Evolutionary conservation across 2,113 vertebrate species (phyloP).

Genomic region (Toxotes jaculatrix): DNA sequence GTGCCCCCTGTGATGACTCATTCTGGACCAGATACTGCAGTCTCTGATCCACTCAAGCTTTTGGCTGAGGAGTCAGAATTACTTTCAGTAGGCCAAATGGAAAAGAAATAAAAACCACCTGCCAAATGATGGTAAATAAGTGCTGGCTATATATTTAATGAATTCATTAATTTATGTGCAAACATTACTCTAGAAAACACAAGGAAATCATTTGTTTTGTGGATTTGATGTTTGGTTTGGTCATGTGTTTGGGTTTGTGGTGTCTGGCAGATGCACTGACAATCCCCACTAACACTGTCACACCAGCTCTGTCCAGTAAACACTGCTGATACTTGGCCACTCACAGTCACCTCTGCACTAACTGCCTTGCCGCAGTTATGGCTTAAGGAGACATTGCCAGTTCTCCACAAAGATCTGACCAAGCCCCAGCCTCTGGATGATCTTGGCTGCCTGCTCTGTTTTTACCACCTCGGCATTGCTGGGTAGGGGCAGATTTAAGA

Average conservation of each 20-base stretch:
- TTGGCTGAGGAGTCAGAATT: conserved; percentile 11
- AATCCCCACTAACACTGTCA: background rate
- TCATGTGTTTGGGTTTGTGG: background rate
- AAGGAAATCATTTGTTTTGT: background rate
- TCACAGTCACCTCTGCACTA: background rate
- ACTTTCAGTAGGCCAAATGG: conserved; percentile 15
- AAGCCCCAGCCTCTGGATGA: background rate
- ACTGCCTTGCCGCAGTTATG: background rate
- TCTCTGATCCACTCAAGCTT: conserved; percentile 37
- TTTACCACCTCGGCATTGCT: conserved; percentile 10
- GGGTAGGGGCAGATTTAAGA: background rate
- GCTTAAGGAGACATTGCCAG: background rate
- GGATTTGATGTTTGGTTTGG: background rate
- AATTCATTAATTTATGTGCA: background rate
- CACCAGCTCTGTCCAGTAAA: background rate
- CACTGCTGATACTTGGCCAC: background rate
- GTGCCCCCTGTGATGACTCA: conserved; percentile 51
- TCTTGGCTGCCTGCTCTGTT: background rate
- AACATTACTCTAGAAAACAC: background rate
- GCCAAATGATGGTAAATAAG: conserved; percentile 17
- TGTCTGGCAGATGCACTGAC: background rate
- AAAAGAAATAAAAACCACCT: conserved; percentile 11
- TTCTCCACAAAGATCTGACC: background rate
- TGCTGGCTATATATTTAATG: conserved; percentile 16
- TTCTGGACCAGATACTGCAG: conserved; percentile 24